Evolutionary conservation across 2,113 vertebrate species (phyloP).

Genomic region (Baryphthengus martii): DNA sequence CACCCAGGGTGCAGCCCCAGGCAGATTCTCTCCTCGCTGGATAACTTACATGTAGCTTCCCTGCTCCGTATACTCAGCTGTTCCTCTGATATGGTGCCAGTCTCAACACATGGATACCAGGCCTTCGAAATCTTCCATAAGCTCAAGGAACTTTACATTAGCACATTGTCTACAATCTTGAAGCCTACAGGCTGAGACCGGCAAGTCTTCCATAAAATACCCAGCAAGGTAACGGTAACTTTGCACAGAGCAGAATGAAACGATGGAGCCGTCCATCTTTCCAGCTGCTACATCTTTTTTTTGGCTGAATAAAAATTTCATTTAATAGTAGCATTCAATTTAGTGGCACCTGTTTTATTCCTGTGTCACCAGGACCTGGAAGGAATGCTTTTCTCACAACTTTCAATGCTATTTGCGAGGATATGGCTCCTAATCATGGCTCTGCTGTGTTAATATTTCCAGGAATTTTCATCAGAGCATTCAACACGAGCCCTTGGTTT

Average conservation of each 20-base stretch:
- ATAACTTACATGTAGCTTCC: slow-evolving; percentile 11
- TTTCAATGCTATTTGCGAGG: background rate
- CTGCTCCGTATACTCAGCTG: slow-evolving; percentile 60
- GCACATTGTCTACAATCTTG: background rate
- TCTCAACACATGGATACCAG: slow-evolving; percentile 57
- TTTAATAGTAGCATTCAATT: background rate
- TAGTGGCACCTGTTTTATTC: background rate
- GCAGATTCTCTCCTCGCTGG: background rate
- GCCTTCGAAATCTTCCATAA: slow-evolving; percentile 47
- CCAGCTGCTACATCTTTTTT: background rate
- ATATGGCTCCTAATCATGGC: background rate
- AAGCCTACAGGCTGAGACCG: background rate
- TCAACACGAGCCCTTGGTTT: background rate
- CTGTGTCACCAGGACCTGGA: background rate
- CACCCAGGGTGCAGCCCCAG: slow-evolving; percentile 2
- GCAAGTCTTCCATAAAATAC: background rate
- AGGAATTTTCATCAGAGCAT: background rate
- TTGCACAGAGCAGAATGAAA: background rate
- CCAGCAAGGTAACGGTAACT: background rate
- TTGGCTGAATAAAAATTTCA: background rate
- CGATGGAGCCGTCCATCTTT: background rate
- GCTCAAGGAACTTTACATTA: slow-evolving; percentile 45
- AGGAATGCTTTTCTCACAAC: background rate
- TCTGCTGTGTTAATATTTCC: background rate
- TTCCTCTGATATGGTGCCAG: slow-evolving; percentile 55